These are phyloP conservation scores for Ornithoptera priamus DNA, from an alignment of 2,888 invertebrate species.

Conservation along the genomic window DNA sequence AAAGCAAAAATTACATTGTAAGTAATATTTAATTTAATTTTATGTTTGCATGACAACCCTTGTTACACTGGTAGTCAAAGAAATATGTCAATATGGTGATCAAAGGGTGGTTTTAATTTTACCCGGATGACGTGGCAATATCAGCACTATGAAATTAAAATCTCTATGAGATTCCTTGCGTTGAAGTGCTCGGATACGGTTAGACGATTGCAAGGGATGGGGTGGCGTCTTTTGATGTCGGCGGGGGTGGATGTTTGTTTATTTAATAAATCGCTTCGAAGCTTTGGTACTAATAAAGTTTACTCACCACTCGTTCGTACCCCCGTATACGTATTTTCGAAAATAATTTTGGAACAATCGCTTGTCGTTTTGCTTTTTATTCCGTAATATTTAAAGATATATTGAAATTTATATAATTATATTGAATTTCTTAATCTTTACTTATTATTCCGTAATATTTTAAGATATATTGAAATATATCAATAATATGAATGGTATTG, in stretches of 20 bases:
- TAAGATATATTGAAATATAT: no score
- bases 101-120: slow-evolving; percentile 27
- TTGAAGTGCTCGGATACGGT: slow-evolving; percentile 10
- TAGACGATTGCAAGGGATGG: not conserved
- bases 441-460: no score
- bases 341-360: not conserved
- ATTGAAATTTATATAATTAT: no score
- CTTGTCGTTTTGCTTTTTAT: no score
- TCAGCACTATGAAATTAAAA: slow-evolving; percentile 16
- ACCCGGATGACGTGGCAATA: slow-evolving; percentile 13
- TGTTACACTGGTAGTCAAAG: slow-evolving; percentile 5
- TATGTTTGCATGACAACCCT: slow-evolving; percentile 3
- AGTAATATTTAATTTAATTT: not conserved
- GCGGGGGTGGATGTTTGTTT: slow-evolving; percentile 16
- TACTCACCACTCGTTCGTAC: not conserved
- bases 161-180: slow-evolving; percentile 5
- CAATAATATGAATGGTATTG: no score
- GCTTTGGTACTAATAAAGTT: not conserved
- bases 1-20: not conserved
- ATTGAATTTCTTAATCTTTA: no score
- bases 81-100: slow-evolving; percentile 24
- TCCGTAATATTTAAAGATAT: no score
- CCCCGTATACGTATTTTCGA: not conserved
- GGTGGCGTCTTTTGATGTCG: slow-evolving; percentile 15
- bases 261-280: slow-evolving; percentile 11